These are phyloP conservation scores for Coregonus ussuriensis DNA, from an alignment of 2,797 vertebrate species.

Conservation along the genomic window DNA sequence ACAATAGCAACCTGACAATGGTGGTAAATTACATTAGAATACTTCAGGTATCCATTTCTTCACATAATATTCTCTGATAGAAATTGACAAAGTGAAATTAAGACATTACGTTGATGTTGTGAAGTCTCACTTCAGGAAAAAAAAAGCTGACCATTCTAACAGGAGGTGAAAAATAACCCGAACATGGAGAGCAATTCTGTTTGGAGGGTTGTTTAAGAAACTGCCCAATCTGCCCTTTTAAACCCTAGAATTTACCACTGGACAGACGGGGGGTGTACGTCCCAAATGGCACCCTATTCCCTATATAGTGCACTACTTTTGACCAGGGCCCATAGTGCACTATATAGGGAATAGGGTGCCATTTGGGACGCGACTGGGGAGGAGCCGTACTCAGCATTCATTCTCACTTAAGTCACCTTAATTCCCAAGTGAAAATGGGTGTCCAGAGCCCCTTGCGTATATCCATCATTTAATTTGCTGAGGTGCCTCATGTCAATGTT, in stretches of 20 bases:
- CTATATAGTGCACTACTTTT: not conserved
- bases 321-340: not conserved
- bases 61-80: slow-evolving; percentile 18
- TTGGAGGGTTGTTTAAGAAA: slow-evolving; percentile 60
- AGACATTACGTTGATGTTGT: slow-evolving; percentile 71
- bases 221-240: slow-evolving; percentile 71
- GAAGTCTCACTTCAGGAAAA: slow-evolving; percentile 57
- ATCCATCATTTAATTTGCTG: slow-evolving; percentile 32
- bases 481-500: slow-evolving; percentile 17
- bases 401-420: slow-evolving; percentile 51
- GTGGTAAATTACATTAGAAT: not conserved
- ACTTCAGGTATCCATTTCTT: not conserved
- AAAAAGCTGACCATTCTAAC: slow-evolving; percentile 67
- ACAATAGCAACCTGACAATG: too few species aligned
- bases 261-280: slow-evolving; percentile 11
- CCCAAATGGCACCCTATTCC: not conserved
- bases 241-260: slow-evolving; percentile 60
- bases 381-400: slow-evolving; percentile 50
- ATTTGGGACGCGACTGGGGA: not conserved
- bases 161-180: slow-evolving; percentile 46
- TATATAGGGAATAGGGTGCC: not conserved
- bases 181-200: slow-evolving; percentile 69
- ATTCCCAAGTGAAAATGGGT: slow-evolving; percentile 49
- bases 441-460: slow-evolving; percentile 14
- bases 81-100: slow-evolving; percentile 62